Conservation (phyloP, 2,888 invertebrate species). For the Cotesia congregata region DNA sequence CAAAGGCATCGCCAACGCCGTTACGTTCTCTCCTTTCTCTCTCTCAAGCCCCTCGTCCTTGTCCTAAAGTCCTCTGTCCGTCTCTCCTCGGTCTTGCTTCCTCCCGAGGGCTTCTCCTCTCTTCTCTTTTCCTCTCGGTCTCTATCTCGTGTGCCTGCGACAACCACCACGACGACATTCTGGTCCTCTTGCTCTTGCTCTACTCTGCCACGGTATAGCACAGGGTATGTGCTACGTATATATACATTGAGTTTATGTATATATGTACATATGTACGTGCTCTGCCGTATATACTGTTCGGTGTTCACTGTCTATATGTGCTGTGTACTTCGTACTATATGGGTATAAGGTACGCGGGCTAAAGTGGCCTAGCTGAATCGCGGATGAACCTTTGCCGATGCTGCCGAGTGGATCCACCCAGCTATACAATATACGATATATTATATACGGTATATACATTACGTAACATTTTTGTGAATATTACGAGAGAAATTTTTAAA, state of each 20-base stretch:
- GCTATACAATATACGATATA: background rate
- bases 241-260: background rate
- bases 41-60: slow-evolving; percentile 32
- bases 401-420: slow-evolving; percentile 20
- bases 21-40: slow-evolving; percentile 48
- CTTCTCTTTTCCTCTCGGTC: background rate
- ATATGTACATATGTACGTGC: slow-evolving; percentile 15
- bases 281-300: background rate
- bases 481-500: too few relatives aligned
- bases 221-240: background rate
- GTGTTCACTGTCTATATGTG: background rate
- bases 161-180: slow-evolving; percentile 12
- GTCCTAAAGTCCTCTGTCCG: slow-evolving; percentile 29
- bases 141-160: slow-evolving; percentile 13
- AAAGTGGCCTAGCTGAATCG: slow-evolving; percentile 32
- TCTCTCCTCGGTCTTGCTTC: slow-evolving; percentile 15
- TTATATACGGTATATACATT: too few relatives aligned
- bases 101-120: background rate
- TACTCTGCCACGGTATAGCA: slow-evolving; percentile 6
- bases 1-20: slow-evolving; percentile 53
- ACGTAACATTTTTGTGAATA: too few relatives aligned
- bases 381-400: slow-evolving; percentile 34
- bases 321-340: slow-evolving; percentile 16
- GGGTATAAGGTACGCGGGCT: slow-evolving; percentile 8
- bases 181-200: slow-evolving; percentile 2